Evolutionary conservation across 2,888 invertebrate genomes (phyloP).

Genomic region (Augochlorella aurata): DNA sequence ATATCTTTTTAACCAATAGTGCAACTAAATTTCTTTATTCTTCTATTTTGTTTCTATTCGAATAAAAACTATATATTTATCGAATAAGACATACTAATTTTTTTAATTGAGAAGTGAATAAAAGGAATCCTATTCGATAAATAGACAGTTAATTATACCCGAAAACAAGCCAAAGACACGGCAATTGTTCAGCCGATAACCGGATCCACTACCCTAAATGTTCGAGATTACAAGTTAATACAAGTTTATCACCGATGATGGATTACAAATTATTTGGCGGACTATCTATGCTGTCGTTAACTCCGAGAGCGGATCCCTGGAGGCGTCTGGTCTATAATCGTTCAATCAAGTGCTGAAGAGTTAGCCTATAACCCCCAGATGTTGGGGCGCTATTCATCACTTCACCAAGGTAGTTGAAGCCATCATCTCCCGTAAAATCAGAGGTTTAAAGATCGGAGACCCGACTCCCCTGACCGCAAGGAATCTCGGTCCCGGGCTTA

Average conservation of each 20-base stretch:
- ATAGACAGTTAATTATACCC: no score
- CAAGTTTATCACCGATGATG: background rate
- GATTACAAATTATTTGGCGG: background rate
- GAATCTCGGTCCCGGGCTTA: background rate
- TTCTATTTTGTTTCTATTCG: no score
- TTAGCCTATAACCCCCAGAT: slow-evolving; percentile 5
- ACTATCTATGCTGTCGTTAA: background rate
- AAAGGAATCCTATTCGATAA: no score
- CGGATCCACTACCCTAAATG: background rate
- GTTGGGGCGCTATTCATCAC: background rate
- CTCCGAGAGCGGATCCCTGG: background rate
- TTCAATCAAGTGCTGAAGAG: slow-evolving; percentile 5
- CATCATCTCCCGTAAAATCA: slow-evolving; percentile 8
- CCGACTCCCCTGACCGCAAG: background rate
- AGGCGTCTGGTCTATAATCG: background rate
- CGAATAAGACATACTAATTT: no score
- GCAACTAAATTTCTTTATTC: no score
- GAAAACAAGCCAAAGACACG: no score
- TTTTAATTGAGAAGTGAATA: no score
- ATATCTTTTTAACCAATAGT: no score
- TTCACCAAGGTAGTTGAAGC: background rate
- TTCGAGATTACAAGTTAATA: background rate
- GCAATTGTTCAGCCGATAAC: no score
- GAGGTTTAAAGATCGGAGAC: background rate
- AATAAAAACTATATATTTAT: no score